A percentile compares a stretch with the other conserved stretches of the same genome.
These are phyloP conservation scores for Pentalonia nigronervosa DNA, from an alignment of 1,140 invertebrate genomes.

Conservation along the genomic window DNA sequence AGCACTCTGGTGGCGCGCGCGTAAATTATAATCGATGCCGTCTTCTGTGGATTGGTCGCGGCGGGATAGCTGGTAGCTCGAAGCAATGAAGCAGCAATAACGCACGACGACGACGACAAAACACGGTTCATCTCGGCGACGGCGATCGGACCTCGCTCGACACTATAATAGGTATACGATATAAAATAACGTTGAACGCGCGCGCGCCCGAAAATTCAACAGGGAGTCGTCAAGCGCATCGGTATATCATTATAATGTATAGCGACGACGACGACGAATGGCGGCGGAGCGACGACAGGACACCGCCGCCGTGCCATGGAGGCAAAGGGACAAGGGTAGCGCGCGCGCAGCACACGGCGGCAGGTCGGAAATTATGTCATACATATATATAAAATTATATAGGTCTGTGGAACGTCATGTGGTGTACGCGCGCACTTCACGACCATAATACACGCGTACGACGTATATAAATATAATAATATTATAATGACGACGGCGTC, in stretches of 20 bases:
- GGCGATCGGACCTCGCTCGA: background rate
- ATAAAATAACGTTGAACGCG: background rate
- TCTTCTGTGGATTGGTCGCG: background rate
- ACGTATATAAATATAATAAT: background rate
- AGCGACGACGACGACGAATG: background rate
- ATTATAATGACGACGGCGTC: slow-evolving; percentile 10
- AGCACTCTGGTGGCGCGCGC: background rate
- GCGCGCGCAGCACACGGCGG: background rate
- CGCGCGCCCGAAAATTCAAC: slow-evolving; percentile 29
- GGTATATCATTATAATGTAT: background rate
- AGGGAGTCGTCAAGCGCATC: slow-evolving; percentile 1
- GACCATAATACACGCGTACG: background rate
- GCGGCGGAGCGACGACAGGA: background rate
- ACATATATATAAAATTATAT: background rate
- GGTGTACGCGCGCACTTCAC: background rate
- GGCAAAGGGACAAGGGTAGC: background rate
- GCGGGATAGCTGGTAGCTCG: background rate
- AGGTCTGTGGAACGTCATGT: background rate
- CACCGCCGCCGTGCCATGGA: background rate
- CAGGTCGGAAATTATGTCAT: background rate
- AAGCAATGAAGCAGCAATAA: background rate
- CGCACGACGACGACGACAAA: background rate
- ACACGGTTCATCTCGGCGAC: background rate
- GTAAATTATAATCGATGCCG: background rate
- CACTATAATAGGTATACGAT: background rate